Conservation (phyloP, 2,113 vertebrate genomes). For the Salvelinus alpinus region DNA sequence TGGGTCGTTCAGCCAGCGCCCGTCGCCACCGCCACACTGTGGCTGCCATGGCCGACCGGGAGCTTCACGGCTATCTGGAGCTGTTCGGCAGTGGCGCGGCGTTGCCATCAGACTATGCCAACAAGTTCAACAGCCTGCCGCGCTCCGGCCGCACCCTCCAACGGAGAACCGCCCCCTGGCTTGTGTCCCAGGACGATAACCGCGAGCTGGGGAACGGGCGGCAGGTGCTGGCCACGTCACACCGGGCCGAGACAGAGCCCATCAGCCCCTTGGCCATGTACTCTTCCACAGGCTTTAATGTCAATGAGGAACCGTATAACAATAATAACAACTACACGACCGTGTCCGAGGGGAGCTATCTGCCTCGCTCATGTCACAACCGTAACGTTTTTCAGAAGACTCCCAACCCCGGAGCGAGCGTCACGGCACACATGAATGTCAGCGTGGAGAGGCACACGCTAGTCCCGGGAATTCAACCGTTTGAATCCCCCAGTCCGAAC, state of each 20-base stretch:
- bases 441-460: conserved; percentile 81
- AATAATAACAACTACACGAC: conserved; percentile 50
- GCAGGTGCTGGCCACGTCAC: conserved; percentile 46
- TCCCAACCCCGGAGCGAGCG: conserved; percentile 50
- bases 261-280: conserved; percentile 62
- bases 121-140: conserved; percentile 88
- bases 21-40: conserved; percentile 87
- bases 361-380: conserved; percentile 48
- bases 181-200: conserved; percentile 68
- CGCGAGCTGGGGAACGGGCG: conserved; percentile 64
- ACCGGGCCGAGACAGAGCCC: conserved; percentile 61
- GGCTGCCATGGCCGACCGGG: conserved; percentile 78
- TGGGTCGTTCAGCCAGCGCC: conserved; percentile 80
- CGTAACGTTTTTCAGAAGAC: conserved; percentile 56
- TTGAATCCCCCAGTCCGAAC: conserved; percentile 70
- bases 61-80: conserved; percentile 86
- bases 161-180: conserved; percentile 72
- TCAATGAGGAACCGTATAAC: conserved; percentile 47
- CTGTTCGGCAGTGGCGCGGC: conserved; percentile 57
- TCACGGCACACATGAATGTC: conserved; percentile 72
- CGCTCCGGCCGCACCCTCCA: conserved; percentile 70
- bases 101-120: conserved; percentile 56
- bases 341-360: conserved; percentile 60
- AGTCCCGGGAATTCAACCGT: conserved; percentile 78
- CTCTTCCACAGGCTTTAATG: conserved; percentile 49